A percentile compares a stretch with the other conserved stretches of the same genome.
Evolutionary conservation across 2,888 invertebrate species (phyloP).

Genomic region (Lepidochrysops patricia): DNA sequence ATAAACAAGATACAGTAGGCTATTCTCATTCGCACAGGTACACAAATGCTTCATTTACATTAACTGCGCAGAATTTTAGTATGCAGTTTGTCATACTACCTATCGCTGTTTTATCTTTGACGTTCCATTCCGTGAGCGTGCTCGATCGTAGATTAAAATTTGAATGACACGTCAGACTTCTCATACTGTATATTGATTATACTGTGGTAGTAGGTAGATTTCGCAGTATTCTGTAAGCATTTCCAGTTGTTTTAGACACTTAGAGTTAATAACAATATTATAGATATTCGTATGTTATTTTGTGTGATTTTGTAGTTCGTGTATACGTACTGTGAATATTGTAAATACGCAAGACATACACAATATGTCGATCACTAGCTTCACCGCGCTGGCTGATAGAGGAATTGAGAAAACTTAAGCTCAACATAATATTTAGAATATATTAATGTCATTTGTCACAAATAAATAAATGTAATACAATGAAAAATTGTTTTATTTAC

Average conservation of each 20-base stretch:
- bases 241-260: neutral
- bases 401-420: conserved; percentile 70
- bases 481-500: conserved; percentile 18
- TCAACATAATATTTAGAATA: conserved; percentile 55
- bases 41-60: no score
- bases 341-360: conserved; percentile 42
- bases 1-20: no score
- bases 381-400: conserved; percentile 64
- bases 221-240: neutral
- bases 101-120: no score
- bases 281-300: conserved; percentile 11
- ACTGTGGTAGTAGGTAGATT: conserved; percentile 1
- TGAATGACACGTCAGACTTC: no score
- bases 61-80: no score
- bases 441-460: conserved; percentile 60
- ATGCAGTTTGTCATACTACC: no score
- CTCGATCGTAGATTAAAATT: no score
- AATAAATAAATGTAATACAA: conserved; percentile 63
- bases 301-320: conserved; percentile 9
- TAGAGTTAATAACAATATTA: conserved; percentile 9
- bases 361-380: conserved; percentile 39
- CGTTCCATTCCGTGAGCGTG: no score
- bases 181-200: no score
- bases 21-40: no score
- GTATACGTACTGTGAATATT: conserved; percentile 29